Evolutionary conservation across 2,113 vertebrate species (phyloP).

Genomic region (Ceuthmochares aereus): DNA sequence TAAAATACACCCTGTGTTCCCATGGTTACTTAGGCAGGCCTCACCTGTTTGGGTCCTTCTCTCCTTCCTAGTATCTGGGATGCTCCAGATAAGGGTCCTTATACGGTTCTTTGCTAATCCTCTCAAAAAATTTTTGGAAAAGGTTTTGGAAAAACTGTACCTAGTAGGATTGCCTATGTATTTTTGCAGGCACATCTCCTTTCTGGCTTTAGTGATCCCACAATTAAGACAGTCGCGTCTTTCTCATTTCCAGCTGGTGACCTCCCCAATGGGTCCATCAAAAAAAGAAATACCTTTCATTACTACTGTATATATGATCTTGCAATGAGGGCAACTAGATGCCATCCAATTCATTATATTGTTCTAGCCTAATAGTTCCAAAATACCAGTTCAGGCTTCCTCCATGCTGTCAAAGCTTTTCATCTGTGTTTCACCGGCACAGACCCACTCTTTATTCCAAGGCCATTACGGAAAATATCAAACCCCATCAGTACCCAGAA

Average conservation of each 20-base stretch:
- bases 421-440: not conserved
- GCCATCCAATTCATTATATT: not conserved
- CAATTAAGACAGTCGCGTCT: not conserved
- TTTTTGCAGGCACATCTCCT: not conserved
- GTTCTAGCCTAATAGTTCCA: not conserved
- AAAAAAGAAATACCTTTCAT: conserved; percentile 12
- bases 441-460: not conserved
- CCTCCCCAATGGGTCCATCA: accelerated
- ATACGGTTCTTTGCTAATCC: not conserved
- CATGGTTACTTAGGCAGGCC: not conserved
- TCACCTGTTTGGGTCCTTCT: not conserved
- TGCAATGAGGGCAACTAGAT: not conserved
- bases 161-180: not conserved
- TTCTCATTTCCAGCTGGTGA: not conserved
- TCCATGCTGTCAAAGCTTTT: not conserved
- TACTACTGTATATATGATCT: not conserved
- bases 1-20: not conserved
- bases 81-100: not conserved
- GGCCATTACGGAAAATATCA: not conserved
- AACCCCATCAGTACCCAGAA: not conserved
- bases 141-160: not conserved
- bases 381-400: not conserved
- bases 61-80: not conserved
- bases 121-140: not conserved
- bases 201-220: not conserved